Evolutionary conservation across 2,888 invertebrate genomes (phyloP), one percentile per base, ranked within the genome.

Genomic region (Cerastoderma edule): DNA sequence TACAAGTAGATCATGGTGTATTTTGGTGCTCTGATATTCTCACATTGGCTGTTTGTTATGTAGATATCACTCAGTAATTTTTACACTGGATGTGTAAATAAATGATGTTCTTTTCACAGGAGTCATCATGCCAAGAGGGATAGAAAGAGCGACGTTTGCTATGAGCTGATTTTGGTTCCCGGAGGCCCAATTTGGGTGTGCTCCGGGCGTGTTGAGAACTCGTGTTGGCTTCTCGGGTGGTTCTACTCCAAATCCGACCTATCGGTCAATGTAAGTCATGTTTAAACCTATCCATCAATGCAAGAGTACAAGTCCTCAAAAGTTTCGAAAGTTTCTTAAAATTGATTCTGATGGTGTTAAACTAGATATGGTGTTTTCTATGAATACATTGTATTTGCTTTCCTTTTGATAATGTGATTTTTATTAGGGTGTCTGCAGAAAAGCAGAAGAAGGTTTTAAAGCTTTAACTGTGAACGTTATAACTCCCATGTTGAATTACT

Each of bases 211-310:
- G 27, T 93, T 98, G 66, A 95, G 97, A 73, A 99, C 99, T n/a
- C 94, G 96, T 80, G 98, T 98, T 35, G 99, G 99, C 22, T 99
- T 97, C 93, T 95, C 97, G 1, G 98, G 98, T 19, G 99, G 99
- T 56, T 95, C 95, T 64, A 95, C 95, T 64, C 94, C 95, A 80
- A 95, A 95, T 90, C 98, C 98, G 79, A 95, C 95, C 54, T 99
- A 99, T 92, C 95, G 95, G 90, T 95, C 95, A 92, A 94, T 98
- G 97, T 98, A 94, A 95, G 96, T 71, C 30, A 22, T 22, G 0
- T 5, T 65, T 24, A n/a, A n/a, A n/a, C n/a, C n/a, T n/a, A n/a
- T n/a, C n/a, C n/a, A n/a, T n/a, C n/a, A n/a, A n/a, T n/a, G n/a
- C n/a, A 16, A 53, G n/a, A 53, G 8, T 53, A 53, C n/a, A n/a